These are phyloP conservation scores for Chionoecetes opilio DNA, from an alignment of 1,140 invertebrate species.

Conservation along the genomic window DNA sequence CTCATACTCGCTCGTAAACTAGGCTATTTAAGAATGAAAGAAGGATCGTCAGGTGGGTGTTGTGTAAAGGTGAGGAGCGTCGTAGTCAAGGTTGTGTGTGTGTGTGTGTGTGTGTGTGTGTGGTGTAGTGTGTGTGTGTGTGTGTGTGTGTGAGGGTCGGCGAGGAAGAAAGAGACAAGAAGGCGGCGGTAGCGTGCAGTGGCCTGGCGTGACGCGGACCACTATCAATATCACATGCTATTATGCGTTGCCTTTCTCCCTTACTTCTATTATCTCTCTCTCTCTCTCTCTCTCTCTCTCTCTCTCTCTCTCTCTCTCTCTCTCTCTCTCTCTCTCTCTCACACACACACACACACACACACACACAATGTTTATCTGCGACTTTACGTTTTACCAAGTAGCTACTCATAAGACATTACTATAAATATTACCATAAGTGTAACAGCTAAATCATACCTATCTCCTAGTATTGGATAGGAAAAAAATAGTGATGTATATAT, in stretches of 20 bases:
- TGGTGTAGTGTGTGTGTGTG: constrained; percentile 25
- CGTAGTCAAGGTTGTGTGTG: not conserved
- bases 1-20: too few species aligned
- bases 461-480: not conserved
- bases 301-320: constrained; percentile 1
- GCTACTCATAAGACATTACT: too few species aligned
- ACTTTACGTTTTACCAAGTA: too few species aligned
- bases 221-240: not conserved
- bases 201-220: not conserved
- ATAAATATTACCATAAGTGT: too few species aligned
- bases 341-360: too few species aligned
- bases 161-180: too few species aligned
- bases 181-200: not conserved
- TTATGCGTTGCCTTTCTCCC: not conserved
- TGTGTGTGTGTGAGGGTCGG: not conserved
- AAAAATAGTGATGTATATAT: not conserved
- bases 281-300: constrained; percentile 27
- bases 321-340: too few species aligned
- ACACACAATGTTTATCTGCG: too few species aligned
- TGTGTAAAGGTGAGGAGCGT: not conserved
- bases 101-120: constrained; percentile 10
- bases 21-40: too few species aligned
- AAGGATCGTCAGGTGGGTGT: not conserved
- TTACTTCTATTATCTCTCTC: not conserved
- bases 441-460: too few species aligned